phyloP scores from a whole-genome alignment of 2,888 invertebrate genomes.

The Idaea aversata region DNA sequence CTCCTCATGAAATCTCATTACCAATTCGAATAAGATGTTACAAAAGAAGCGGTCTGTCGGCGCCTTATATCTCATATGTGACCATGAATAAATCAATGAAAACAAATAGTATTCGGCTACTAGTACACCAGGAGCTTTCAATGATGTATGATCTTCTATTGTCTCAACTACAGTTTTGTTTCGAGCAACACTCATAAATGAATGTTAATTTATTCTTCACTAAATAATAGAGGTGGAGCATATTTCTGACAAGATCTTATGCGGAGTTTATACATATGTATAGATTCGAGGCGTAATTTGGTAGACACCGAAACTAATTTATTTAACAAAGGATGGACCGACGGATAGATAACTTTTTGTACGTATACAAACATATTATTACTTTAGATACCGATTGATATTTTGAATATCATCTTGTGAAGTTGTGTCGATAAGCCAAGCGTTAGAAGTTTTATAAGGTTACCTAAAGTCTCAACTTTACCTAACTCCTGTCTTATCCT shows the following conservation, averaged over 20 bases:
- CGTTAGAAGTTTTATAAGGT: too few relatives aligned
- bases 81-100: slow-evolving; percentile 80
- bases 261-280: slow-evolving; percentile 54
- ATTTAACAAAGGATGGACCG: slow-evolving; percentile 79
- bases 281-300: slow-evolving; percentile 79
- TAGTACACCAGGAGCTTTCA: slow-evolving; percentile 72
- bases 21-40: slow-evolving; percentile 68
- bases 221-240: slow-evolving; percentile 73
- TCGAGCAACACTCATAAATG: slow-evolving; percentile 54
- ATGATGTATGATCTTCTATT: slow-evolving; percentile 67
- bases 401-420: not conserved
- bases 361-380: slow-evolving; percentile 72
- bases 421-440: not conserved
- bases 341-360: slow-evolving; percentile 77
- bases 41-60: slow-evolving; percentile 70
- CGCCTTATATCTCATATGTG: slow-evolving; percentile 67
- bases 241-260: slow-evolving; percentile 70
- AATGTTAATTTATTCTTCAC: slow-evolving; percentile 74
- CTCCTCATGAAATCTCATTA: slow-evolving; percentile 66
- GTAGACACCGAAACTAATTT: slow-evolving; percentile 82
- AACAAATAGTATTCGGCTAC: slow-evolving; percentile 79
- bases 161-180: slow-evolving; percentile 72
- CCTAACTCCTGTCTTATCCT: too few relatives aligned
- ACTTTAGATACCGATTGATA: slow-evolving; percentile 10
- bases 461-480: too few relatives aligned